phyloP scores from a whole-genome alignment of 2,113 vertebrate genomes.

The Passer domesticus region DNA sequence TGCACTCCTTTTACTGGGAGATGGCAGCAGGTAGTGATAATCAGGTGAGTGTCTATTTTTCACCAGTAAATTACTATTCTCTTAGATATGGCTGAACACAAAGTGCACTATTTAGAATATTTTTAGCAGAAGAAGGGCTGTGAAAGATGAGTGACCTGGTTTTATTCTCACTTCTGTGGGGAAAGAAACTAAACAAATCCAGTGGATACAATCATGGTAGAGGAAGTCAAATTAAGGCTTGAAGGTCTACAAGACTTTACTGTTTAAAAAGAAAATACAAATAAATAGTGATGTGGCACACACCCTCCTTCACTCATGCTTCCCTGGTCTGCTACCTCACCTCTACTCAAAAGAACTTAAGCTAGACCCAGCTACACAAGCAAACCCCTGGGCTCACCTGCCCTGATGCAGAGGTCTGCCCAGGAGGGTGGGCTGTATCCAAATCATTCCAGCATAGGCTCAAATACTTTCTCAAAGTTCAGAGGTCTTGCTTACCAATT shows the following conservation, averaged over 20 bases:
- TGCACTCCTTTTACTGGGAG: background rate
- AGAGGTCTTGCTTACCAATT: background rate
- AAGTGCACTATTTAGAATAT: background rate
- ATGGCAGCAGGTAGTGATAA: background rate
- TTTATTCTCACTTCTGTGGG: background rate
- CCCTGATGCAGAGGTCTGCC: background rate
- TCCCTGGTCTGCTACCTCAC: background rate
- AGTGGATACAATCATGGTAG: background rate
- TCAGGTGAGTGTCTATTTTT: background rate
- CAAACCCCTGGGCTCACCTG: background rate
- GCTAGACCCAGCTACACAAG: background rate
- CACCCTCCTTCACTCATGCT: background rate
- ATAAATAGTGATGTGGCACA: background rate
- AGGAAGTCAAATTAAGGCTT: background rate
- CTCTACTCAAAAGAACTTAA: background rate
- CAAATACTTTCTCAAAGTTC: background rate
- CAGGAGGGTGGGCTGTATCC: background rate
- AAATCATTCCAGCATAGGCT: background rate
- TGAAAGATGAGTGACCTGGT: background rate
- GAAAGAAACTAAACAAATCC: background rate
- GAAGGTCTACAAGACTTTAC: background rate
- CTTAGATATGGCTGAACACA: background rate
- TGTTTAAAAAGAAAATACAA: background rate
- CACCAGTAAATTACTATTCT: background rate
- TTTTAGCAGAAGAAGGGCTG: background rate